phyloP scores from a whole-genome alignment of 2,797 vertebrate genomes.

The Oophaga sylvatica region DNA sequence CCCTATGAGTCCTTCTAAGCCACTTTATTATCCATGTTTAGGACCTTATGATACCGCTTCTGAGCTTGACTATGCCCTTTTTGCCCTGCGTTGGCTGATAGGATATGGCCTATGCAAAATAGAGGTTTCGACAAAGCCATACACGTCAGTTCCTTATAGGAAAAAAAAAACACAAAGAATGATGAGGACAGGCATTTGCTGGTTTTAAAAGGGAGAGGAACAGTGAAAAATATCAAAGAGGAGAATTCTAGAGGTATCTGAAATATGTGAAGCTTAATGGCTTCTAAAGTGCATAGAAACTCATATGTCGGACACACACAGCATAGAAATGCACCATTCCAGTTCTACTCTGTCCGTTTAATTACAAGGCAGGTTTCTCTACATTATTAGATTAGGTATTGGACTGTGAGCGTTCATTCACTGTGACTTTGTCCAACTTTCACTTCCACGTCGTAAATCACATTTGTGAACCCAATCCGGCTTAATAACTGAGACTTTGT shows the following conservation, averaged over 20 bases:
- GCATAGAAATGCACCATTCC: conserved; percentile 34
- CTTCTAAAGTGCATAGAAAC: conserved; percentile 62
- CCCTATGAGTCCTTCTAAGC: background rate
- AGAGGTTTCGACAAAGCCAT: background rate
- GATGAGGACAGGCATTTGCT: conserved; percentile 40
- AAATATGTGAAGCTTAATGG: conserved; percentile 54
- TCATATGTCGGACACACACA: conserved; percentile 28
- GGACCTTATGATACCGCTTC: background rate
- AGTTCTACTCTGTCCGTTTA: conserved; percentile 11
- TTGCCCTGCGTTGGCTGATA: background rate
- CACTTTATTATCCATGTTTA: background rate
- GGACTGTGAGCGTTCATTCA: conserved; percentile 39
- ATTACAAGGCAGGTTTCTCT: conserved; percentile 32
- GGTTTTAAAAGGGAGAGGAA: conserved; percentile 24
- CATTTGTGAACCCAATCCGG: conserved; percentile 35
- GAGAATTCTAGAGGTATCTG: conserved; percentile 53
- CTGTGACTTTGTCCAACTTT: conserved; percentile 47
- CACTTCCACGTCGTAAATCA: conserved; percentile 26
- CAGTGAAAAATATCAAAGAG: conserved; percentile 35
- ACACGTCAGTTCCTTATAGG: background rate
- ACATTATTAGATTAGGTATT: conserved; percentile 35
- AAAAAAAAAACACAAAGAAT: conserved; percentile 19
- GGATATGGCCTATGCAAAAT: background rate
- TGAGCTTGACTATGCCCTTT: background rate
- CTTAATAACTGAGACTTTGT: conserved; percentile 44